These are phyloP conservation scores for Perodicticus potto DNA, from an alignment of 2,797 vertebrate genomes.

Conservation along the genomic window DNA sequence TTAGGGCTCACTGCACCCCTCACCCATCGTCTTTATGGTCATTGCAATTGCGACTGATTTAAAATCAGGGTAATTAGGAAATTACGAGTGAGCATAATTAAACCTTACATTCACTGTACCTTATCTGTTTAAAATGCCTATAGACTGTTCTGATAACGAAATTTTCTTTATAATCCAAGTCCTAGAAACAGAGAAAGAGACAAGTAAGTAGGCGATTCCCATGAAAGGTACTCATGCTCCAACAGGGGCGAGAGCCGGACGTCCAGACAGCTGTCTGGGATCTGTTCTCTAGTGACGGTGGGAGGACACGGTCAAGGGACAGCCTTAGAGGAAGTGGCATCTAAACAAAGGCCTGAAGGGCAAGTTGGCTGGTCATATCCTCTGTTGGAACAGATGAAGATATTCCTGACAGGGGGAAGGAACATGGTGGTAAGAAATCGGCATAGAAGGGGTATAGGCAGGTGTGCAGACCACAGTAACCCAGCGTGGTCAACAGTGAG, in stretches of 20 bases:
- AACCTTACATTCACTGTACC: background rate
- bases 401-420: background rate
- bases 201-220: background rate
- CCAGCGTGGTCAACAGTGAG: no score
- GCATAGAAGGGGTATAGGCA: background rate
- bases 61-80: conserved; percentile 19
- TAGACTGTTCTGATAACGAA: background rate
- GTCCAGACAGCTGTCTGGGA: background rate
- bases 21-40: background rate
- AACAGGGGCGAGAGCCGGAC: rapidly evolving
- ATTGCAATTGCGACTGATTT: background rate
- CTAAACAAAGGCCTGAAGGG: background rate
- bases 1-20: rapidly evolving
- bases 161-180: background rate
- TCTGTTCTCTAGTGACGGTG: background rate
- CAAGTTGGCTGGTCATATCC: background rate
- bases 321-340: background rate
- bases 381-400: background rate
- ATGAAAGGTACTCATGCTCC: rapidly evolving
- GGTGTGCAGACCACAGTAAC: background rate
- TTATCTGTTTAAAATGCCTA: conserved; percentile 1
- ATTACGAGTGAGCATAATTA: background rate
- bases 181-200: background rate
- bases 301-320: background rate
- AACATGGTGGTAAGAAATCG: background rate